phyloP scores from a whole-genome alignment of 1,140 invertebrate species.

The Myzus persicae region DNA sequence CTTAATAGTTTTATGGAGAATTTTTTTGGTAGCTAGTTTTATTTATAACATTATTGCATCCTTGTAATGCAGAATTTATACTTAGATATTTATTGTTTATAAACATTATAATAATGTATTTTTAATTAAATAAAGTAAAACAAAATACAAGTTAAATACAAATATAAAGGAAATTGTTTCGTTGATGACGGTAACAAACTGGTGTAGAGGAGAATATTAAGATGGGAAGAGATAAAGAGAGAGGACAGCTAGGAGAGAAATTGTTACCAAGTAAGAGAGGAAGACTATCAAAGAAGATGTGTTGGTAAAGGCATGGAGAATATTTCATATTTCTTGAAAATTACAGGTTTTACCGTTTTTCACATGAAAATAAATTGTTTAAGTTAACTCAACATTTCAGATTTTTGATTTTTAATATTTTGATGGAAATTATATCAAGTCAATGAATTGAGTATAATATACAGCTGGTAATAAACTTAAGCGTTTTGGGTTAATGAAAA shows the following conservation, averaged over 20 bases:
- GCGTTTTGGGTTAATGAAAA: not conserved
- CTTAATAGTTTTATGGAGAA: not conserved
- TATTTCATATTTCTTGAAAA: not conserved
- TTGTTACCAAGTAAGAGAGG: no score
- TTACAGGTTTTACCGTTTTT: not conserved
- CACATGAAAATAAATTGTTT: not conserved
- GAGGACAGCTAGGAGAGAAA: not conserved
- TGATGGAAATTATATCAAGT: not conserved
- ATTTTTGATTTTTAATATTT: no score
- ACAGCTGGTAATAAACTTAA: not conserved
- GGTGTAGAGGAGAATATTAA: not conserved
- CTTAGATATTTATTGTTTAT: not conserved
- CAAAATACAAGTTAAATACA: not conserved
- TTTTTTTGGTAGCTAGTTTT: not conserved
- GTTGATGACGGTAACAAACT: not conserved
- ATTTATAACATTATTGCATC: not conserved
- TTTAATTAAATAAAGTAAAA: not conserved
- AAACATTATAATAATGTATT: not conserved
- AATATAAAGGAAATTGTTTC: not conserved
- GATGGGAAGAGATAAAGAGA: not conserved
- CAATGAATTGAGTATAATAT: not conserved
- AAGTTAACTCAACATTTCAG: not conserved
- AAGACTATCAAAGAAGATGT: not conserved
- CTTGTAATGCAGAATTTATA: not conserved
- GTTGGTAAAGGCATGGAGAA: not conserved